Evolutionary conservation across 92 coral and sea anemone genomes (phyloP).

Genomic region (Micromussa lordhowensis): DNA sequence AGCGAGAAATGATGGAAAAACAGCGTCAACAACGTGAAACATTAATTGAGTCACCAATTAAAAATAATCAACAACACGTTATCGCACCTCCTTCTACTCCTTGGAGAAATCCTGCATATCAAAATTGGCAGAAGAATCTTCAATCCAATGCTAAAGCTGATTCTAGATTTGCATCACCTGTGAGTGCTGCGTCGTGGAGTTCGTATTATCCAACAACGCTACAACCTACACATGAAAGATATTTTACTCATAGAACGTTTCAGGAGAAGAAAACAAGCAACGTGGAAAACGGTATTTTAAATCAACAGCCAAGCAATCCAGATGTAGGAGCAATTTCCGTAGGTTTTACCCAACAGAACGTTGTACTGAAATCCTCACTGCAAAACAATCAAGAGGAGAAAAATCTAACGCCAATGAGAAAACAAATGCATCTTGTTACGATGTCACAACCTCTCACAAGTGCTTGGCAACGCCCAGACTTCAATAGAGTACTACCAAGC

Average conservation of each 20-base stretch:
- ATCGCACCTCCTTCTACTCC: background rate
- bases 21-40: constrained; percentile 23
- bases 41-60: background rate
- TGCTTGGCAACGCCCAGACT: background rate
- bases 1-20: background rate
- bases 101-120: background rate
- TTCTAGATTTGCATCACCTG: background rate
- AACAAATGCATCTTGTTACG: background rate
- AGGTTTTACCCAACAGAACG: background rate
- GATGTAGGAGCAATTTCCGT: background rate
- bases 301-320: background rate
- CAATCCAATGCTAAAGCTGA: background rate
- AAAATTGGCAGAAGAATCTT: background rate
- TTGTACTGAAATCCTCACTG: background rate
- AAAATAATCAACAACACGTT: background rate
- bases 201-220: background rate
- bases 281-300: background rate
- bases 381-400: background rate
- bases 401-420: background rate
- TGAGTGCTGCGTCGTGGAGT: background rate
- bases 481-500: background rate
- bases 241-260: background rate
- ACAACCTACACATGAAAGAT: background rate
- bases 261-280: background rate
- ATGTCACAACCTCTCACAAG: background rate